phyloP scores from a whole-genome alignment of 2,888 invertebrate genomes.

The Nesidiocoris tenuis region DNA sequence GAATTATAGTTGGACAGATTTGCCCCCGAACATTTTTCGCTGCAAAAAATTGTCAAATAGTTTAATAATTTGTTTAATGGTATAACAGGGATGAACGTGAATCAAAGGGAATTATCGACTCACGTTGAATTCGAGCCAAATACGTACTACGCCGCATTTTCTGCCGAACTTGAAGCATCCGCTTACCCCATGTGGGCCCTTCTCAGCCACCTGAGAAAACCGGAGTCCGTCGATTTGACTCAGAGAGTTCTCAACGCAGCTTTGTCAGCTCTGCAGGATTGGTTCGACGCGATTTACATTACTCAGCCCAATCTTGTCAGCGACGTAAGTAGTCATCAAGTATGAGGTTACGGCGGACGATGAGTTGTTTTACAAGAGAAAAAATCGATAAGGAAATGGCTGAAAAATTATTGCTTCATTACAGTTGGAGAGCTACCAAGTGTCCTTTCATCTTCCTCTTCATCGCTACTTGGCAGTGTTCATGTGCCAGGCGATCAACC shows the following conservation, averaged over 20 bases:
- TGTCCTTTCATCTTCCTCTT: slow-evolving; percentile 94
- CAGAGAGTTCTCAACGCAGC: slow-evolving; percentile 75
- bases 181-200: slow-evolving; percentile 98
- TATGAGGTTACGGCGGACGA: too few relatives aligned
- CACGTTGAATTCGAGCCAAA: slow-evolving; percentile 97
- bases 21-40: too few relatives aligned
- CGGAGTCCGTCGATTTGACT: slow-evolving; percentile 67
- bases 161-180: slow-evolving; percentile 94
- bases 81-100: slow-evolving; percentile 89
- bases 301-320: slow-evolving; percentile 67
- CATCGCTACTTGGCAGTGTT: slow-evolving; percentile 91
- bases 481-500: slow-evolving; percentile 80
- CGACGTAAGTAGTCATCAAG: slow-evolving; percentile 44
- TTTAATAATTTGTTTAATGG: neutral
- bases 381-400: too few relatives aligned
- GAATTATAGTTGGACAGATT: too few relatives aligned
- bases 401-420: neutral
- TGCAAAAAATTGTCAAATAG: neutral
- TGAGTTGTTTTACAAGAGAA: too few relatives aligned
- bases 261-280: slow-evolving; percentile 75
- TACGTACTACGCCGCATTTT: slow-evolving; percentile 96
- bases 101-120: slow-evolving; percentile 82
- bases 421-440: slow-evolving; percentile 78
- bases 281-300: slow-evolving; percentile 83
- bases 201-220: slow-evolving; percentile 79